Base-by-base conservation (phyloP, 2,888 invertebrate genomes). In the Drosophila subquinaria region DNA sequence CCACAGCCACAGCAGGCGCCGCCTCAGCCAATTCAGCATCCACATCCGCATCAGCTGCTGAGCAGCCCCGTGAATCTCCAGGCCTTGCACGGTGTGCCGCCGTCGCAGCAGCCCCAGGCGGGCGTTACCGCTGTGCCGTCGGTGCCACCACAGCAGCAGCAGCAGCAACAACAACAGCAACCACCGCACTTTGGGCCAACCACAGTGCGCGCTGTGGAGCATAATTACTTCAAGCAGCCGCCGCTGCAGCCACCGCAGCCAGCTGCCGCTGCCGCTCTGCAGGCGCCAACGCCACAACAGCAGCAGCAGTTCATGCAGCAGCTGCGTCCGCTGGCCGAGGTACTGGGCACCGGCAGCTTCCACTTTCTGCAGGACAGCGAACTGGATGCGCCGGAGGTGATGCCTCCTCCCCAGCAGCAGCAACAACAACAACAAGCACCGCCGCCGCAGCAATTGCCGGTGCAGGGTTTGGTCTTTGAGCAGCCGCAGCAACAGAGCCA, bases 321-420 rank as follows among this genome's bases (percentile, higher is more conserved):
- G 89, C 82, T 92, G 89, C 94, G 95, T 70, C 96, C 96, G 4
- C 94, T 96, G 72, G 94, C 96, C 11, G 96, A 97, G 89, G 96
- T 96, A 35, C 95, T 96, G 79, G 96, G 96, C 33, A 94, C 95
- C 8, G 96, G 96, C 66, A 96, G 95, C 91, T 96, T 96, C 93
- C 96, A 95, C 92, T 97, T 97, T 92, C 94, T 98, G 63, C 97
- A 98, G 94, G 98, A 98, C 90, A 98, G 98, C 23, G 98, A 98
- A 93, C 94, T 97, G 76, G 97, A 97, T 92, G 95, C 96, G 56
- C 96, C 96, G 0, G 95, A 95, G 33, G 77, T 86, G 45, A 72
- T 87, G 38, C 82, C 77, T 13, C 82, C 82, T 6, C 82, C 76
- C 30, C 90, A 88, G 45, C 75, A 75, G 43, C 81, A 73, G 30